Conservation (phyloP, 2,113 vertebrate genomes). For the Pseudonaja textilis region DNA sequence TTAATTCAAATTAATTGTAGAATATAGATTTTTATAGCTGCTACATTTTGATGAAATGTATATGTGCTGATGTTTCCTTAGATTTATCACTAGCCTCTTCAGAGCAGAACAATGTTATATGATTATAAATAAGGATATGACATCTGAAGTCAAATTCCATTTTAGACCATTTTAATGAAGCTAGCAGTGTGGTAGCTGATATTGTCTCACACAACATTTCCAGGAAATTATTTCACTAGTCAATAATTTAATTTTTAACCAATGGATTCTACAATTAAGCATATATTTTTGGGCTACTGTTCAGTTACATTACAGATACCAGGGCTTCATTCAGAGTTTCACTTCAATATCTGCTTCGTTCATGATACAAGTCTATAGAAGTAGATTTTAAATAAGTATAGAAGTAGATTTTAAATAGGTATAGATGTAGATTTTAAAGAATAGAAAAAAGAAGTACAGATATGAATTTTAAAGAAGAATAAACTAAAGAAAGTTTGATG, state of each 20-base stretch:
- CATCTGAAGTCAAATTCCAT: neutral
- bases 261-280: neutral
- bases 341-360: neutral
- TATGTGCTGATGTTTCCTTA: neutral
- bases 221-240: neutral
- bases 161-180: neutral
- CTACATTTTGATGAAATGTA: neutral
- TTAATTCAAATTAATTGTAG: conserved; percentile 27
- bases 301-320: conserved; percentile 40
- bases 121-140: conserved; percentile 42
- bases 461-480: neutral
- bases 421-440: neutral
- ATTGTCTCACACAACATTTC: neutral
- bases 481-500: neutral
- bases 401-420: neutral
- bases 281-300: conserved; percentile 47
- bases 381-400: neutral
- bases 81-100: neutral
- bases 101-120: neutral
- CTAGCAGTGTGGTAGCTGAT: neutral
- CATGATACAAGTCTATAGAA: neutral
- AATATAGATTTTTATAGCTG: neutral
- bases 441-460: neutral
- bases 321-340: neutral
- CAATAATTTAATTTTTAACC: neutral